phyloP scores from a whole-genome alignment of 2,797 vertebrate species.

The Neosalanx taihuensis region DNA sequence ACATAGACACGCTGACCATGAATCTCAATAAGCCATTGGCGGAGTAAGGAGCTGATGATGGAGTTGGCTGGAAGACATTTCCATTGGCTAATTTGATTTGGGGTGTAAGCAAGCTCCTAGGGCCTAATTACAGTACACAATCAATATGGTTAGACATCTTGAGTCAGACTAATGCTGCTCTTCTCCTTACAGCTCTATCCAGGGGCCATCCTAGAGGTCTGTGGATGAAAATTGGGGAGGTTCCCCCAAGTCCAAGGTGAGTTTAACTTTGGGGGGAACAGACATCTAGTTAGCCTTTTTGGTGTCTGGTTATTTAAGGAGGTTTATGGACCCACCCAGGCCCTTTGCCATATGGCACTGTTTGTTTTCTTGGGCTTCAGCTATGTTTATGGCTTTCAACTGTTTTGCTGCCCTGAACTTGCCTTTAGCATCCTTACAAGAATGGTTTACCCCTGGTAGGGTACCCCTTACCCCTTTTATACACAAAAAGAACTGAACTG shows the following conservation, averaged over 20 bases:
- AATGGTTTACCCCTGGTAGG: constrained; percentile 40
- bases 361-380: constrained; percentile 44
- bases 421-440: constrained; percentile 30
- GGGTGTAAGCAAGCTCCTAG: neutral
- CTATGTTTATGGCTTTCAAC: constrained; percentile 30
- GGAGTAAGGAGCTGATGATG: neutral
- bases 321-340: constrained; percentile 19
- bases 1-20: no score
- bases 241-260: constrained; percentile 99
- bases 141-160: neutral
- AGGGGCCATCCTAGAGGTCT: constrained; percentile 96
- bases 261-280: constrained; percentile 22
- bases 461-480: constrained; percentile 18
- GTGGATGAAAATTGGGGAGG: constrained; percentile 99
- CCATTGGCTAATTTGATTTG: neutral
- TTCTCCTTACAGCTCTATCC: constrained; percentile 85
- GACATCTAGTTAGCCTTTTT: constrained; percentile 26
- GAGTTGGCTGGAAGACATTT: neutral
- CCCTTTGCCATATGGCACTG: constrained; percentile 42
- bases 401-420: constrained; percentile 31
- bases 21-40: neutral
- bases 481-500: constrained; percentile 18
- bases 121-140: neutral
- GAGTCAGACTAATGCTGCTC: constrained; percentile 14
- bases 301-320: constrained; percentile 35